A percentile compares a stretch with the other conserved stretches of the same genome.
Conservation (phyloP, 2,888 invertebrate species). For the Calephelis perditalis region DNA sequence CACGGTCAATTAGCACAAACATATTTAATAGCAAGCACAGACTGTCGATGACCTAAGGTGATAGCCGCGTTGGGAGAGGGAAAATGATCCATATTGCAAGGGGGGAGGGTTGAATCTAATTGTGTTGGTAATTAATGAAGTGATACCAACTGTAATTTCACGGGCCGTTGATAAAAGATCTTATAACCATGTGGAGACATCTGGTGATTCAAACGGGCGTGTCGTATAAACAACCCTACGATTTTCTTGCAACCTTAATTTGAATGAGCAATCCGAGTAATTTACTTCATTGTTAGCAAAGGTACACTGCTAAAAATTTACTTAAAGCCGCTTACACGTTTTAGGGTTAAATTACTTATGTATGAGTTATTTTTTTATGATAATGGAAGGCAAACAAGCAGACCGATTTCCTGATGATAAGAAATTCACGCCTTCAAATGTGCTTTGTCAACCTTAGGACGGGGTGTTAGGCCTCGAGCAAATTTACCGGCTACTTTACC, state of each 20-base stretch:
- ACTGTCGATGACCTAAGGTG: constrained; percentile 54
- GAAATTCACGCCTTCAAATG: too few relatives aligned
- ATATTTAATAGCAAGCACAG: constrained; percentile 55
- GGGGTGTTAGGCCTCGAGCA: too few relatives aligned
- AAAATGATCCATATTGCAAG: constrained; percentile 36
- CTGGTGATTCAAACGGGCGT: constrained; percentile 19
- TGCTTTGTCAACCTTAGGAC: too few relatives aligned
- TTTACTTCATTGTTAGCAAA: too few relatives aligned
- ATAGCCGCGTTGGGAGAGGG: constrained; percentile 22
- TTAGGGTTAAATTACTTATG: too few relatives aligned
- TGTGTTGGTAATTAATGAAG: constrained; percentile 45
- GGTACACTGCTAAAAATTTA: too few relatives aligned
- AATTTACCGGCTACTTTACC: too few relatives aligned
- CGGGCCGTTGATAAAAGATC: constrained; percentile 32
- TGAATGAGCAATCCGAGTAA: background rate
- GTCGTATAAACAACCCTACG: constrained; percentile 9
- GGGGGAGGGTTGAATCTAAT: constrained; percentile 26
- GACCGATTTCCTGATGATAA: too few relatives aligned
- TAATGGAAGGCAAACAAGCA: too few relatives aligned
- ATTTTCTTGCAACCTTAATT: too few relatives aligned
- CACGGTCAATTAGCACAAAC: constrained; percentile 43
- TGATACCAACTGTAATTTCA: constrained; percentile 49
- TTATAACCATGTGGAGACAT: constrained; percentile 29
- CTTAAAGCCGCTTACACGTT: too few relatives aligned
- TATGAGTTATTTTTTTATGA: too few relatives aligned